These are phyloP conservation scores for Dinocampus coccinellae DNA, from an alignment of 2,888 invertebrate species.

Conservation along the genomic window DNA sequence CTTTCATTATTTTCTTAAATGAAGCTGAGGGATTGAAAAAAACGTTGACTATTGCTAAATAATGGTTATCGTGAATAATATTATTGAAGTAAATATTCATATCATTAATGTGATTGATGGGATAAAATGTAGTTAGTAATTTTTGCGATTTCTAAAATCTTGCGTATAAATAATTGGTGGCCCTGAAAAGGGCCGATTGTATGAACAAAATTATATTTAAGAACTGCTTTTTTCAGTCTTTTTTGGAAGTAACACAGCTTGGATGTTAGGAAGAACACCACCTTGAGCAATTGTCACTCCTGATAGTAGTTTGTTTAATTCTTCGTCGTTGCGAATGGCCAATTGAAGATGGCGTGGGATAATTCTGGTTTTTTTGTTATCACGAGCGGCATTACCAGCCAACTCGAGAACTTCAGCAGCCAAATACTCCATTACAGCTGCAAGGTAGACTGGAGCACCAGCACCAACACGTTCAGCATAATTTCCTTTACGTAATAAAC, in stretches of 20 bases:
- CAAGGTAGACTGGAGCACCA: constrained; percentile 72
- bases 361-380: constrained; percentile 78
- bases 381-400: constrained; percentile 77
- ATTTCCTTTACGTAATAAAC: constrained; percentile 74
- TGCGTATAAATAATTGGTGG: no score
- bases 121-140: no score
- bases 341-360: constrained; percentile 83
- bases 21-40: no score
- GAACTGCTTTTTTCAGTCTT: constrained; percentile 71
- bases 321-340: constrained; percentile 85
- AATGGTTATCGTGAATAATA: no score
- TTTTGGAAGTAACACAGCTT: constrained; percentile 81
- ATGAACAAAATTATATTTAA: constrained; percentile 25
- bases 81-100: no score
- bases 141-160: no score
- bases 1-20: no score
- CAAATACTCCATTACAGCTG: constrained; percentile 76
- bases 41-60: no score
- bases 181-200: constrained; percentile 46
- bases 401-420: constrained; percentile 80
- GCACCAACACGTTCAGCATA: constrained; percentile 75
- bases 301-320: constrained; percentile 80
- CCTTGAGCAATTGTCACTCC: constrained; percentile 87
- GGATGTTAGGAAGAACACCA: constrained; percentile 85
- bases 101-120: no score